Conservation (phyloP, 2,888 invertebrate species). For the Saturnia japonica region DNA sequence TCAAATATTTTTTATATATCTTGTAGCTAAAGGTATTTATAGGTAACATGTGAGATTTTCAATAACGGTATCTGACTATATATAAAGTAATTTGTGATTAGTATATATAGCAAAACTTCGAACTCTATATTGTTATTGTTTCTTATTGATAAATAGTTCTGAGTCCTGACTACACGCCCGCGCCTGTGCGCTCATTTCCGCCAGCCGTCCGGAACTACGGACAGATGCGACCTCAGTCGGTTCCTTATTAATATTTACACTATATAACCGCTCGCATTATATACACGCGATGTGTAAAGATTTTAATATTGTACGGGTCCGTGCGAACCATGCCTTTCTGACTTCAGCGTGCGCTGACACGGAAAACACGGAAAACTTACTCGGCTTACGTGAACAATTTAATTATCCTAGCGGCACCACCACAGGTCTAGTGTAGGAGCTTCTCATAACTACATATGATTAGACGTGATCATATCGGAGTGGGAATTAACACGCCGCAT, state of each 20-base stretch:
- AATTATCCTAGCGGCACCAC: neutral
- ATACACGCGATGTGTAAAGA: neutral
- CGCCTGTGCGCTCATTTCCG: constrained; percentile 29
- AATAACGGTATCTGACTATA: neutral
- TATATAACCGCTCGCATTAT: constrained; percentile 25
- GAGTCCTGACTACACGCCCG: constrained; percentile 17
- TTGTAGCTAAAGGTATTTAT: no score
- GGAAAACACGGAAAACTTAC: neutral
- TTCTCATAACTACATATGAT: no score
- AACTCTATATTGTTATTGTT: neutral
- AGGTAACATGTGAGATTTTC: no score
- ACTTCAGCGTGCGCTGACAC: neutral
- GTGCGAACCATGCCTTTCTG: neutral
- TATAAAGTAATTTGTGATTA: neutral
- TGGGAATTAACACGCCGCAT: no score
- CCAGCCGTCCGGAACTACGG: constrained; percentile 26
- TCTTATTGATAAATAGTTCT: neutral
- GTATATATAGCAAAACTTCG: neutral
- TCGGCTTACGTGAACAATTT: neutral
- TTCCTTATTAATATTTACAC: constrained; percentile 37
- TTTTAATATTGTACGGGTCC: neutral
- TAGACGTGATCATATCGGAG: no score
- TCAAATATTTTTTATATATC: no score
- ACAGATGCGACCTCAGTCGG: constrained; percentile 31
- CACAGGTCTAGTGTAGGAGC: no score